Conservation (phyloP, 2,113 vertebrate genomes). For the Phoenicopterus ruber region DNA sequence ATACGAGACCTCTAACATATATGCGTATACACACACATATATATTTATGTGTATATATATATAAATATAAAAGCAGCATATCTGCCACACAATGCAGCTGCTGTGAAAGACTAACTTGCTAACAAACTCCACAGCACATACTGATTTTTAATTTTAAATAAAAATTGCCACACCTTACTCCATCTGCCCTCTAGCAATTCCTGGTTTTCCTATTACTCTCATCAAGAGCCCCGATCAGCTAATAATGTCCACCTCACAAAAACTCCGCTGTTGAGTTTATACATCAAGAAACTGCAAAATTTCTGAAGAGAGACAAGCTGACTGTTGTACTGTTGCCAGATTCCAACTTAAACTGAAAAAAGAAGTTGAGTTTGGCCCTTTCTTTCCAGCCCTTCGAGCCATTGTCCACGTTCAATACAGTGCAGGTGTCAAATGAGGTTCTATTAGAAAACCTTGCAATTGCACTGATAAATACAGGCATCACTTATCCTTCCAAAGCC, state of each 20-base stretch:
- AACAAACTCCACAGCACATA: neutral
- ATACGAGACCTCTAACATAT: neutral
- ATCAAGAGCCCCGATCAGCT: neutral
- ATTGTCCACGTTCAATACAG: accelerated
- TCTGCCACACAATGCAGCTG: neutral
- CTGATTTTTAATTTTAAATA: neutral
- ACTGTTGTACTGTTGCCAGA: neutral
- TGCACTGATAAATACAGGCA: neutral
- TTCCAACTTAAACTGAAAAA: neutral
- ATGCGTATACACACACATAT: accelerated
- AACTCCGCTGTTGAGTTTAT: neutral
- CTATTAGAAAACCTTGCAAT: neutral
- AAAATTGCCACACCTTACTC: neutral
- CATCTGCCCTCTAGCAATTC: neutral
- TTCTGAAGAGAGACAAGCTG: neutral
- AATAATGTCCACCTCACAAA: neutral
- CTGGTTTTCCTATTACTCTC: neutral
- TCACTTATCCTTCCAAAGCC: neutral
- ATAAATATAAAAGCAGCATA: neutral
- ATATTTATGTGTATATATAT: neutral
- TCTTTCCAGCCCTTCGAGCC: neutral
- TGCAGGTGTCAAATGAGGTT: neutral
- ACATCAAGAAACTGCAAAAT: neutral
- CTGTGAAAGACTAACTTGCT: neutral
- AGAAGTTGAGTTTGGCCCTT: neutral